Evolutionary conservation across 2,888 invertebrate species (phyloP), one percentile per base, ranked within the genome.

Genomic region (Liopterus haemorrhoidalis): DNA sequence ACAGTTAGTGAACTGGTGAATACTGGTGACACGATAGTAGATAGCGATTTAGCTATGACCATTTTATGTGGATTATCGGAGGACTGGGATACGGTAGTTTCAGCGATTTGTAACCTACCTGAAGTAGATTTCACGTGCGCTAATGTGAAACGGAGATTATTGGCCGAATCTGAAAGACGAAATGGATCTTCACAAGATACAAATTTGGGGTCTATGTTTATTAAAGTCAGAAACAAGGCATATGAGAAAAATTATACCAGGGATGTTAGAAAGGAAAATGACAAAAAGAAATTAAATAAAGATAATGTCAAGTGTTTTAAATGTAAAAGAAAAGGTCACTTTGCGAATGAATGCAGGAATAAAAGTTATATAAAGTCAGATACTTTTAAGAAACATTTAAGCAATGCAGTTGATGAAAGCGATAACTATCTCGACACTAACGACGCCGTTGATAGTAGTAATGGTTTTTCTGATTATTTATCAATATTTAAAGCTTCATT

Each of bases 31-130:
- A 25, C 15, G 19, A 41, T 41, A 19, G 46, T 41, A 25, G 46
- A 46, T 41, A 35, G 35, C n/a, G 41, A 41, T 20, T 28, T 46
- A 24, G 36, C 41, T n/a, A 41, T 46, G 36, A 35, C 36, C 30
- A 41, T 41, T 18, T 20, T 46, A 22, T 46, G 41, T 27, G 35
- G 46, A 35, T 33, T 46, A 20, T 41, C 28, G 22, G 40, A 41
- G 8, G 46, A 39, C 18, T 46, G 41, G 40, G 41, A 46, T 16
- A 33, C 32, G 11, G 41, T 41, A 15, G 41, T 46, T 8, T 46
- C 30, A 27, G 28, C 25, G 28, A 33, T 43, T 35, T 39, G 39
- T 15, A 39, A 39, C 20, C 27, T 39, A 5, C 39, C 16, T 11
- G 39, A 28, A 40, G 40, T 1, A 20, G 40, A 40, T 12, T 28